Base-by-base conservation (phyloP, 2,113 vertebrate genomes). In the Madoqua kirkii region DNA sequence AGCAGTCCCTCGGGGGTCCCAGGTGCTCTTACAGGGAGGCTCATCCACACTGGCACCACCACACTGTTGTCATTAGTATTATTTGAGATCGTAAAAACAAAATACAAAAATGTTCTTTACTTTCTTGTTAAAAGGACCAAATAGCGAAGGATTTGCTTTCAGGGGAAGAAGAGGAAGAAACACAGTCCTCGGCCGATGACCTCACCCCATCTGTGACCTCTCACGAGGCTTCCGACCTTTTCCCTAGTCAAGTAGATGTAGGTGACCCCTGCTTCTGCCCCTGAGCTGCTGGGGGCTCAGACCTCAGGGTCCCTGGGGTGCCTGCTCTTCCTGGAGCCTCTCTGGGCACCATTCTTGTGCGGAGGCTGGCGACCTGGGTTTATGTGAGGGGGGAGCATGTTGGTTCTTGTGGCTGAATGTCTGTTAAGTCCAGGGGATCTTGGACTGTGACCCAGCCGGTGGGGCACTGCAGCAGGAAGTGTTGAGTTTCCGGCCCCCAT, bases 131-230 rank as follows among this genome's bases (percentile, higher is more conserved):
- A 98, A 98, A 99, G 99, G 99, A 99, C 97, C 99, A 99, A 98
- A 99, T 99, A 97, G 99, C 99, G 29, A 99, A 99, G 98, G 99
- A 99, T 96, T 98, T 99, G 97, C 99, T 99, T 98, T 99, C 99
- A 76, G 99, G 99, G 97, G 99, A 99, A 97, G 99, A 99, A 97
- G 99, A 99, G 95, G 99, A 99, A 96, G 99, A 99, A 97, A 99
- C 98, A 0, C 99, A 99, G 96, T 99, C 99, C 3, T 99, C 99
- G 3, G 99, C 99, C 0, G 99, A 99, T 2, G 99, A 99, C 95
- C 99, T 99, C 98, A 99, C 99, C 55, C 99, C 99, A 0, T 99
- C 99, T 0, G 99, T 99, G 98, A 99, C 99, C 3, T 99, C 99
- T 89, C 99, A 99, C 0, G 98, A 99, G 97, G 98, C 99, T 16